Percentiles rank a stretch among this genome's conserved stretches.
Evolutionary conservation across 1,140 invertebrate species (phyloP).

Genomic region (Ceratina japonica): DNA sequence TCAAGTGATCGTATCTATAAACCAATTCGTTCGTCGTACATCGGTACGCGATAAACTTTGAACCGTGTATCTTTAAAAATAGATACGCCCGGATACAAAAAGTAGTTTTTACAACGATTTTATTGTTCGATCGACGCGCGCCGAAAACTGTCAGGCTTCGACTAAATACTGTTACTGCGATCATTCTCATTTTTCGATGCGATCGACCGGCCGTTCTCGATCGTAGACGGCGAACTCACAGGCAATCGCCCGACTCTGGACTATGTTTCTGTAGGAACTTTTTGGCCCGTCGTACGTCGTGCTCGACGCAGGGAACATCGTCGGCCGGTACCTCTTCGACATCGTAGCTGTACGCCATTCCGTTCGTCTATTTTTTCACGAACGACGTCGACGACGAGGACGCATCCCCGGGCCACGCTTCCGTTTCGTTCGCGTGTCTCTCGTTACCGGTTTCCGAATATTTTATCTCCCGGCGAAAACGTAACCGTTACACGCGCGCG

Average conservation of each 20-base stretch:
- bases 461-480: constrained; percentile 26
- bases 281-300: constrained; percentile 71
- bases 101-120: too few species aligned
- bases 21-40: too few species aligned
- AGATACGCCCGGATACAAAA: too few species aligned
- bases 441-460: background rate
- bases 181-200: too few species aligned
- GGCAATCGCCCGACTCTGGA: constrained; percentile 68
- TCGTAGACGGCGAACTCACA: constrained; percentile 64
- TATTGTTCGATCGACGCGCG: too few species aligned
- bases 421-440: background rate
- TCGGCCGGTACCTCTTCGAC: constrained; percentile 59
- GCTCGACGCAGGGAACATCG: constrained; percentile 61
- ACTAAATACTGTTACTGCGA: too few species aligned
- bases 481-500: constrained; percentile 32
- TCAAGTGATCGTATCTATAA: constrained; percentile 82
- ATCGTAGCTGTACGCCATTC: constrained; percentile 68
- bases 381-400: too few species aligned
- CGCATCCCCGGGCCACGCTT: background rate
- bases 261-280: constrained; percentile 72
- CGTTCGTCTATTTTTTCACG: constrained; percentile 8
- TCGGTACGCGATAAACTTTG: too few species aligned
- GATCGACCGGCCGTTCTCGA: background rate
- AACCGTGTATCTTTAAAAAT: too few species aligned
- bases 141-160: too few species aligned